Evolutionary conservation across 1,140 invertebrate genomes (phyloP), one percentile per base, ranked within the genome.

Genomic region (Drosophila fuyamai): DNA sequence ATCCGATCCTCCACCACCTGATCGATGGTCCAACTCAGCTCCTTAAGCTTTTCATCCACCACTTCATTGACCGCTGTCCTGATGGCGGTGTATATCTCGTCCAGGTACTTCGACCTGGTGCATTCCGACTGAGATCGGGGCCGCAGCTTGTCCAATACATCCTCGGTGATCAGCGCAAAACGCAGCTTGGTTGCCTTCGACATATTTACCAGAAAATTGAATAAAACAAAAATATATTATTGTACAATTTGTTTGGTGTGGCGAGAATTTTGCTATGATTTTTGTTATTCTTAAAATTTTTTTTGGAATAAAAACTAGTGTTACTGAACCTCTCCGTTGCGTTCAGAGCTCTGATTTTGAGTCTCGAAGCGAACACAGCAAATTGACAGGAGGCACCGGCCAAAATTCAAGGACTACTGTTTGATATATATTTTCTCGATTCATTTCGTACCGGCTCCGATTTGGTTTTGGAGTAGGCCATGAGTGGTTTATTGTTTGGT

Each of bases 81-180:
- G 0, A 81, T 70, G 12, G 53, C 29, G n/a, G 36, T 29, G 9
- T 48, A 35, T 12, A 80, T 70, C 6, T 77, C 62, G 5, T 44
- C 35, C 32, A 56, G 46, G 7, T 50, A 32, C 8, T 13, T 29
- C 9, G 29, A 0, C 14, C 27, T 10, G 0, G n/a, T 0, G 36
- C 0, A 7, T 14, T 67, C 36, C 18, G 62, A 36, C 2, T 60
- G 48, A 4, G 48, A 23, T 10, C 54, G 57, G 8, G 62, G 70
- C 0, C 59, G 43, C 9, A 81, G 44, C 43, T 60, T 75, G 16
- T 79, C 51, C 14, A 81, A 44, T 0, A 61, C 71, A 48, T 75
- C 76, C 27, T 81, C 79, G 9, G 76, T 76, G 32, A 81, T 79
- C 9, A 81, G 27, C 0, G 79, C 79, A 6, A 81, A 79, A 0